Base-by-base conservation (phyloP, 1,140 invertebrate species). In the Limonius californicus region DNA sequence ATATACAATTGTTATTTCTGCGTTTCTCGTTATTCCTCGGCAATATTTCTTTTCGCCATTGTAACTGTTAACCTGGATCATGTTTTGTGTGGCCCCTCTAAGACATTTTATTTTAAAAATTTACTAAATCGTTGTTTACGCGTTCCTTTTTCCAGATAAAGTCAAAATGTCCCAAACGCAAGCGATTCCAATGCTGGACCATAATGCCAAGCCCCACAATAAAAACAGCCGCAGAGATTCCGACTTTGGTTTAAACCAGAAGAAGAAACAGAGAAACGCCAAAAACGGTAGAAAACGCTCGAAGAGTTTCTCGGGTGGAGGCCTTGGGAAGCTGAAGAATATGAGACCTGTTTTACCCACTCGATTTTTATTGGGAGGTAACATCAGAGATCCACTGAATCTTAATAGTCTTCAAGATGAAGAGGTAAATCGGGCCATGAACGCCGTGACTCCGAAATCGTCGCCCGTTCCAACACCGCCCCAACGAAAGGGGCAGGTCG, bases 371-470 rank as follows among this genome's bases (percentile, higher is more conserved):
- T 81, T 97, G 1, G 95, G 95, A 54, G 95, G 95, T 15, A 97
- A 95, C 74, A 97, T 97, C 67, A 89, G 87, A 65, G 95, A 98
- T 81, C 95, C 95, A 0, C 77, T 98, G 9, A 98, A 98, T 81
- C 79, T 98, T 54, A 94, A 94, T 70, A 94, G 94, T 74, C 81
- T 98, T 70, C 89, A 92, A 75, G 87, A 94, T 78, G 92, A 94
- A 76, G 89, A 92, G 74, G 85, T 92, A 7, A 91, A 91, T 64
- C 83, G 88, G 70, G 87, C 87, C 23, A 87, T 93, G 80, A 95
- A 94, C 80, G 89, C 91, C 27, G 86, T 89, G 0, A 95, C 94
- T 7, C 92, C 92, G 53, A 86, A 91, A 68, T 92, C 90, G 8
- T 94, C 91, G 61, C 94, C 94, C 1, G 74, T 94, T 35, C 91